Base-by-base conservation (phyloP, 2,797 vertebrate genomes). In the Geotrypetes seraphini region DNA sequence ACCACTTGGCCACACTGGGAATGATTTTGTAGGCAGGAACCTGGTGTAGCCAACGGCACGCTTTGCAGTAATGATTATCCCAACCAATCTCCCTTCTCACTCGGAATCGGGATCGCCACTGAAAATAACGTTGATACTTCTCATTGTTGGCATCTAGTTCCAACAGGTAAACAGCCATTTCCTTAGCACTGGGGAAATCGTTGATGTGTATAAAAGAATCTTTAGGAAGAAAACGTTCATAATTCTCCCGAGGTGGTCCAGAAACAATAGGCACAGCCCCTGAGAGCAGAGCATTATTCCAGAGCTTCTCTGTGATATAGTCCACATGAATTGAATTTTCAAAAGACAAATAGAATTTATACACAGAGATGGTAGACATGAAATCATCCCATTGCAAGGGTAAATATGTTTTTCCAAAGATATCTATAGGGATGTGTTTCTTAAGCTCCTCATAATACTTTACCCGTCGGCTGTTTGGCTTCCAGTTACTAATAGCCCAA, bases 251-350 rank as follows among this genome's bases (percentile, higher is more conserved):
- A 0, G 86, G 51, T 0, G 92, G 78, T 0, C 95, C 95, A 21
- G 97, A 51, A 12, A 90, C 94, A 4, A 98, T 68, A 0, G 95
- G 94, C 21, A 97, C 85, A 0, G 85, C 25, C 2, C 89, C 82
- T 0, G 84, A 83, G 10, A 49, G 19, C 50, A 89, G 81, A 0
- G 89, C 71, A 0, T 97, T 98, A 20, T 57, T 62, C 95, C 95
- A 98, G 20, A 98, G 75, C 60, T 97, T 98, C 59, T 98, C 95
- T 0, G 94, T 96, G 59, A 98, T 89, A 20, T 98, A 98, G 53
- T 97, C 90, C 3, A 30, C 82, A 52, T 81, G 54, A 19, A 73
- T 16, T 0, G 88, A 75, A 62, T 98, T 97, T 65, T 98, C 95
- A 0, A 98, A 92, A 13, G 94, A 78, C 36, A 97, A 73, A 43